Base-by-base conservation (phyloP, 2,888 invertebrate genomes). In the Polydrusus cervinus region DNA sequence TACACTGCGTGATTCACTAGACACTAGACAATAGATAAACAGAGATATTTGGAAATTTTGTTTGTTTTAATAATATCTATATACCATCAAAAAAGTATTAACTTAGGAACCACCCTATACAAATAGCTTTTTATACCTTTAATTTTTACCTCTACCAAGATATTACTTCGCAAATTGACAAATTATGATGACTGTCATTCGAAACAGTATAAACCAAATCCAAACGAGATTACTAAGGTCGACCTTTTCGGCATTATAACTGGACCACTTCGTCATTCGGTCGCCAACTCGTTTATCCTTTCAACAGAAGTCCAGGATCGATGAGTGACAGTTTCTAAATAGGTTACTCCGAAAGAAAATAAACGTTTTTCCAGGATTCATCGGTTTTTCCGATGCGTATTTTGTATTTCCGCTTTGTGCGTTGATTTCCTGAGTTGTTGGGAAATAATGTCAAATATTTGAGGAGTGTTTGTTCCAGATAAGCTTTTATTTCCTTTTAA, bases 211-310 rank as follows among this genome's bases (percentile, higher is more conserved):
- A 67, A 75, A 53, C 65, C 66, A 34, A 65, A 74, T 71, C 71
- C 62, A 67, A 66, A 65, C 57, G 51, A 75, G 74, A 75, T 75
- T 75, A 75, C 67, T 43, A 45, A 51, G 57, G 57, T 43, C 66
- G 75, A 75, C 75, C 75, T 74, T 75, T 71, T 60, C 65, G 66
- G 49, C 67, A 66, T 75, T 67, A 60, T 57, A 70, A 64, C 64
- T 61, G 34, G 47, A 61, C 51, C 75, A 75, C 71, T 75, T 71
- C 60, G 75, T 75, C 75, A 75, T 67, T 75, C 71, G 61, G 71
- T 75, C 71, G 55, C 47, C 70, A 11, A 20, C 70, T 65, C 70
- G 55, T 65, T 75, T 71, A 75, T 75, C 67, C 75, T 51, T 62
- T 66, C 60, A 25, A 53, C 43, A 53, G 71, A 53, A 65, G 60